Conservation (phyloP, 1,140 invertebrate genomes). For the Drosophila oshimai region DNA sequence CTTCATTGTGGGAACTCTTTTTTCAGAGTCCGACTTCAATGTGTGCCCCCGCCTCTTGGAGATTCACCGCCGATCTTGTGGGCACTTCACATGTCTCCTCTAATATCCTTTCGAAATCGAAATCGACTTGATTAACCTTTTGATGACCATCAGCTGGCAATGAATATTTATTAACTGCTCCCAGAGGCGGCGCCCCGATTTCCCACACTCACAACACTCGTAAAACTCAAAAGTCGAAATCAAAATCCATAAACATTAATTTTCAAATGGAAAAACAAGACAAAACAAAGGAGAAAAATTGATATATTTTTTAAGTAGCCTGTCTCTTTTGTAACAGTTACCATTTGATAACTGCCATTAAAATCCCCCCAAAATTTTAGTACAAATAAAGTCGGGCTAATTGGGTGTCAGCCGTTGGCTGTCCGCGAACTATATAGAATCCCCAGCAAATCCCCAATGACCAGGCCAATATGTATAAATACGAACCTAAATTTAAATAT, state of each 20-base stretch:
- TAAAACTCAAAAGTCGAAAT: conserved; percentile 44
- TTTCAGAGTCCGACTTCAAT: conserved; percentile 12
- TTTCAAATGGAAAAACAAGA: conserved; percentile 42
- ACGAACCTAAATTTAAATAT: conserved; percentile 44
- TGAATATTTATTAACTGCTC: conserved; percentile 75
- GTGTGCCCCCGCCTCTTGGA: conserved; percentile 16
- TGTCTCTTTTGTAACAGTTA: conserved; percentile 56
- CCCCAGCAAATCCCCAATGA: neutral
- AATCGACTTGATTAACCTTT: conserved; percentile 66
- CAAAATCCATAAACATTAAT: conserved; percentile 61
- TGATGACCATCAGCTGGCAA: conserved; percentile 68
- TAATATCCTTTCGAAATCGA: conserved; percentile 69
- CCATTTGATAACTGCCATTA: conserved; percentile 73
- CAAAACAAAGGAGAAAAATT: conserved; percentile 26
- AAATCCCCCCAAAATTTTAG: conserved; percentile 41
- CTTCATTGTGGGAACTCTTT: conserved; percentile 78
- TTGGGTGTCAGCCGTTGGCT: conserved; percentile 57
- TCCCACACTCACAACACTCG: conserved; percentile 62
- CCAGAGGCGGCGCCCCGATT: conserved; percentile 41
- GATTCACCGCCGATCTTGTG: neutral
- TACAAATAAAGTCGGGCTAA: conserved; percentile 62
- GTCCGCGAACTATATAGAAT: conserved; percentile 43
- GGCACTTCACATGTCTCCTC: conserved; percentile 59
- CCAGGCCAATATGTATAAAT: conserved; percentile 28
- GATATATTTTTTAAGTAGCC: conserved; percentile 46